Evolutionary conservation across 2,113 vertebrate species (phyloP), one percentile per base, ranked within the genome.

Genomic region (Onychostruthus taczanowskii): DNA sequence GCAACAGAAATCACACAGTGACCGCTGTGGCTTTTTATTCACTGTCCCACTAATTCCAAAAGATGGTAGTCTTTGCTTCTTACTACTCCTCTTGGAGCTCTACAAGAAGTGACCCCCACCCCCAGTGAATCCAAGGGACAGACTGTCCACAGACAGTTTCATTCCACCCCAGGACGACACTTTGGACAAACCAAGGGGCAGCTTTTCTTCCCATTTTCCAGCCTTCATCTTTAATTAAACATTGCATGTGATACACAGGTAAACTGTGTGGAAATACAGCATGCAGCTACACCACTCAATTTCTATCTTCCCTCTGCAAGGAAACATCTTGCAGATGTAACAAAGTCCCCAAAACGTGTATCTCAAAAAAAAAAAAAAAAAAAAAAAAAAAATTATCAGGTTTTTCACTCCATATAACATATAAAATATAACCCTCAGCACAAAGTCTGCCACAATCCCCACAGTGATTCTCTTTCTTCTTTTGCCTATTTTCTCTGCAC

Each of bases 141-240:
- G 43, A 47, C 7, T 68, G 6, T 33, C 3, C 23, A 35, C 7
- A 41, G 17, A 21, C 3, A n/a, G 43, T 39, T 89, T 89, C 23
- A 30, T 2, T 70, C 28, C 19, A 49, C 5, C 3, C 31, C 12
- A 59, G 13, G 6, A 4, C 0, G 1, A 35, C 16, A 64, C 2
- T 62, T 67, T 39, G 9, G 28, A 53, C 10, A 76, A 78, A 49
- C 1, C 7, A 41, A 64, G 26, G 26, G 7, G 17, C 0, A 0
- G 1, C 2, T 69, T 75, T 87, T 74, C 39, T 27, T 70, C 15
- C 15, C 5, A 12, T 41, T 75, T 55, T 52, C 49, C 43, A 62
- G n/a, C 21, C 63, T 67, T 47, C 47, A 24, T 1, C 9, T 67
- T 72, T 53, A 62, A 53, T 30, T 53, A 58, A 80, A 33, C 4